Base-by-base conservation (phyloP, 2,113 vertebrate genomes). In the Semnopithecus entellus region DNA sequence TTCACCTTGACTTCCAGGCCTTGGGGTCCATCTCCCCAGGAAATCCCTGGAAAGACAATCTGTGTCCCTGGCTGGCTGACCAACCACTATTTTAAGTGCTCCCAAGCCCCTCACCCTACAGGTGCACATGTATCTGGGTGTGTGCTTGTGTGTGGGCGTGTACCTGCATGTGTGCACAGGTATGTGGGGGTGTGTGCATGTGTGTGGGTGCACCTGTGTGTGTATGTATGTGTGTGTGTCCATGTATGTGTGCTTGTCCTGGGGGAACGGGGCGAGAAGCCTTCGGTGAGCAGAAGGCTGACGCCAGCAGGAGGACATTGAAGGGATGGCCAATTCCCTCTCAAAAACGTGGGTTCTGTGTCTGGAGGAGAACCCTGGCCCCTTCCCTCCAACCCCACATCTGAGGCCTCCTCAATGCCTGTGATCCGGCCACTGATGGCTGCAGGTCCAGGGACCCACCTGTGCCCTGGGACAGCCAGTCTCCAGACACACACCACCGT, bases 71-170 rank as follows among this genome's bases (percentile, higher is more conserved):
- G 8, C n/a, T 32, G 8, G 23, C 10, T 7, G 72, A 27, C 38
- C 38, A 6, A 14, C 12, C 6, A 4, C 14, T 4, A 20, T 20
- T 32, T 50, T 6, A 7, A 40, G 32, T 50, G 61, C 68, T 23
- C 32, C 25, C 32, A 5, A 88, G 30, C 27, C 18, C 17, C 30
- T 12, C 40, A 20, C 32, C 8, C 6, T 79, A 17, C 10, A 52
- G 61, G 61, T 1, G 17, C 8, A 23, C 38, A 12, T 20, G 35
- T 13, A 17, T 38, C 20, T 18, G 43, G 2, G 48, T 72, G 16
- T 22, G n/a, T 7, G 25, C 25, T 0, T 32, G 13, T 22, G 75
- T 30, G 38, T 6, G 2, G 2, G 5, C 2, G 1, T 5, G n/a
- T 52, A 32, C 4, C 35, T 43, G 16, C 5, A 8, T 85, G 48